Evolutionary conservation across 2,888 invertebrate species (phyloP).

Genomic region (Copidosoma aretas): DNA sequence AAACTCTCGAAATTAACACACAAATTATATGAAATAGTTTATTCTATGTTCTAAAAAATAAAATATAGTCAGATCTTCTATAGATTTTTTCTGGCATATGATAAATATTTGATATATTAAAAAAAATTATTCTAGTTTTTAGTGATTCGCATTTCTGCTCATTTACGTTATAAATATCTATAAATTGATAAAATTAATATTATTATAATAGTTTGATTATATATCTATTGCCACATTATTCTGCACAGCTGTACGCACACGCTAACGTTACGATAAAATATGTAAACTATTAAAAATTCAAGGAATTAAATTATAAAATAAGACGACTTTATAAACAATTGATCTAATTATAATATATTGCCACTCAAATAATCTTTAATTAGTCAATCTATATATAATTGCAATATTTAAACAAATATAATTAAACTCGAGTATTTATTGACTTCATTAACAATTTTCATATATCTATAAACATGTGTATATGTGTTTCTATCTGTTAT

Average conservation of each 20-base stretch:
- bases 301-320: constrained; percentile 39
- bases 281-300: constrained; percentile 44
- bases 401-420: neutral
- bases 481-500: neutral
- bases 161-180: constrained; percentile 33
- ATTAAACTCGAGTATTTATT: constrained; percentile 36
- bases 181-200: constrained; percentile 30
- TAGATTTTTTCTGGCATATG: constrained; percentile 46
- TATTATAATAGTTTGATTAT: constrained; percentile 31
- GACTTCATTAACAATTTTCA: constrained; percentile 26
- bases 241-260: constrained; percentile 51
- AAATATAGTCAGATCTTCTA: constrained; percentile 53
- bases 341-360: constrained; percentile 33
- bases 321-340: constrained; percentile 35
- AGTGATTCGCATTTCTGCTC: constrained; percentile 45
- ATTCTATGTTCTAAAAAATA: constrained; percentile 31
- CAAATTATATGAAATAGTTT: constrained; percentile 26
- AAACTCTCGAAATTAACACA: constrained; percentile 37
- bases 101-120: constrained; percentile 24
- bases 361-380: constrained; percentile 34
- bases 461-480: constrained; percentile 36
- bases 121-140: constrained; percentile 47
- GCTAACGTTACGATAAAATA: constrained; percentile 55
- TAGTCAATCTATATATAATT: neutral
- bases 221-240: constrained; percentile 58